Percentiles rank a stretch among this genome's conserved stretches.
phyloP scores from a whole-genome alignment of 2,113 vertebrate genomes.

The Macrotis lagotis region DNA sequence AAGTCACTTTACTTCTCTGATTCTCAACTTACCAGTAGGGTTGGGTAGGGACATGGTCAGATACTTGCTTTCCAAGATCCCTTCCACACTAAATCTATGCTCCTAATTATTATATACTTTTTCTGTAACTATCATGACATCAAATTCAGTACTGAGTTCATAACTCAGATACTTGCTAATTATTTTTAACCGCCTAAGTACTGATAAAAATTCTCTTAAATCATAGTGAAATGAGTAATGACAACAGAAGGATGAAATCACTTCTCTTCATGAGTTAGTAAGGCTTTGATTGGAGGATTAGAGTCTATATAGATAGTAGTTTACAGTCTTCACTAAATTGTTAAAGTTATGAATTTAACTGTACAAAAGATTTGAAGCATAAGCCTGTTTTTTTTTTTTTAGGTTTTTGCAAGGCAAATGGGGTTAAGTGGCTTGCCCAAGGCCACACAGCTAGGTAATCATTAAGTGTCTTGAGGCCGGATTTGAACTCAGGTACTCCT shows the following conservation, averaged over 20 bases:
- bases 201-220: neutral
- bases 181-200: neutral
- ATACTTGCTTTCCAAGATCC: neutral
- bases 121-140: neutral
- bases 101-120: neutral
- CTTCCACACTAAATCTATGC: neutral
- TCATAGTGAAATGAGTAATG: neutral
- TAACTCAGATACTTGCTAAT: neutral
- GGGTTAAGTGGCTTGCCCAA: no score
- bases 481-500: no score
- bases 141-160: neutral
- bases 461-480: no score
- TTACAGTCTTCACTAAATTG: neutral
- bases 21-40: neutral
- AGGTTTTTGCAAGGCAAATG: no score
- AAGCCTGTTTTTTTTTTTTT: no score
- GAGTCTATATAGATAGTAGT: neutral
- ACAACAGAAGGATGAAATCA: neutral
- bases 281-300: neutral
- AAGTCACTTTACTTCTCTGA: neutral
- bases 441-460: no score
- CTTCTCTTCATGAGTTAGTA: neutral
- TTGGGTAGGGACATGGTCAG: neutral
- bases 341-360: neutral
- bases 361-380: neutral